A percentile compares a stretch with the other conserved stretches of the same genome.
Evolutionary conservation across 2,888 invertebrate genomes (phyloP).

Genomic region (Lymantria dispar): DNA sequence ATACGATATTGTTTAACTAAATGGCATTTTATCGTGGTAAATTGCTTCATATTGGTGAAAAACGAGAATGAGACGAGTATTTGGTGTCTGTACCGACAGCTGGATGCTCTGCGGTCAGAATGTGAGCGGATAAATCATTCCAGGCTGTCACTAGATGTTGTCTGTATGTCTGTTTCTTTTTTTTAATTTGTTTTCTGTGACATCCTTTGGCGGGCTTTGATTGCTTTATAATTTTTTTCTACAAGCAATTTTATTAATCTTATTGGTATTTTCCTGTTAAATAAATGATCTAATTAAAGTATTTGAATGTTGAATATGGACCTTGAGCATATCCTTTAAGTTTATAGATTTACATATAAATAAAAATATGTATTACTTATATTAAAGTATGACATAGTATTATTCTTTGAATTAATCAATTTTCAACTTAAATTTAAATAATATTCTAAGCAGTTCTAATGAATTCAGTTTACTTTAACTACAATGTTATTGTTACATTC

Average conservation of each 20-base stretch:
- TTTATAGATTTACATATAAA: neutral
- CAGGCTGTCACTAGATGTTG: conserved; percentile 73
- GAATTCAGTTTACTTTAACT: no score
- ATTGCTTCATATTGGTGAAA: neutral
- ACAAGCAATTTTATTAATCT: neutral
- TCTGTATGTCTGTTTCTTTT: conserved; percentile 71
- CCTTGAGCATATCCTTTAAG: no score
- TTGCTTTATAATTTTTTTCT: neutral
- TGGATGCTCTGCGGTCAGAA: conserved; percentile 79
- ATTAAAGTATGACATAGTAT: neutral
- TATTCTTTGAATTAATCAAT: no score
- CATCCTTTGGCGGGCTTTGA: conserved; percentile 13
- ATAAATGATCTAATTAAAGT: neutral
- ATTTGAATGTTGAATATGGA: neutral
- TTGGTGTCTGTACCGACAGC: conserved; percentile 80
- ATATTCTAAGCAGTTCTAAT: no score
- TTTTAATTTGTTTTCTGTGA: conserved; percentile 36
- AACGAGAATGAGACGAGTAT: conserved; percentile 74
- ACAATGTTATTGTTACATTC: no score
- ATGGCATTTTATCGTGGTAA: conserved; percentile 45
- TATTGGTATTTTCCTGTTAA: neutral
- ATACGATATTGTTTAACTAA: conserved; percentile 27
- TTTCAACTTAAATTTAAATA: no score
- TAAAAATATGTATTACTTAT: neutral
- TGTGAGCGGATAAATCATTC: conserved; percentile 69